A percentile compares a stretch with the other conserved stretches of the same genome.
These are phyloP conservation scores for Rhyacophila brunnea DNA, from an alignment of 1,140 invertebrate species.

Conservation along the genomic window DNA sequence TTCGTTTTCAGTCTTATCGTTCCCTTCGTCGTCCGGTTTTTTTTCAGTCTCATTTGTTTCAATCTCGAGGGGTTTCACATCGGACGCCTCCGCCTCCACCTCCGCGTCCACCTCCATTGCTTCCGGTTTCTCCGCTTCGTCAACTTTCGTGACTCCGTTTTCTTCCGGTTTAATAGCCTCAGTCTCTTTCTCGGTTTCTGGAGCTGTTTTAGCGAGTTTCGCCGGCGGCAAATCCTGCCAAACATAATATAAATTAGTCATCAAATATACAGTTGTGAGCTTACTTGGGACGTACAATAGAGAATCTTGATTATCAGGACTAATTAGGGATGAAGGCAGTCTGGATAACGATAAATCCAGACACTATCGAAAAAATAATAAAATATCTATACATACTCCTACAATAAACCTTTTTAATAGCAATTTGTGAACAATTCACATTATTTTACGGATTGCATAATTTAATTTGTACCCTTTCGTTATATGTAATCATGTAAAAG, in stretches of 20 bases:
- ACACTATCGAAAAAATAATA: too few relatives aligned
- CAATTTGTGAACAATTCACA: too few relatives aligned
- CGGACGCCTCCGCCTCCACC: background rate
- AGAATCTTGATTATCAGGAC: too few relatives aligned
- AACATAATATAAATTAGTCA: background rate
- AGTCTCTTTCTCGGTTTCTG: background rate
- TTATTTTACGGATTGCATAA: too few relatives aligned
- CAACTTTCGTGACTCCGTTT: background rate
- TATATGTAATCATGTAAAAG: too few relatives aligned
- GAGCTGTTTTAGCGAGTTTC: slow-evolving; percentile 24
- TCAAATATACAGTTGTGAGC: too few relatives aligned
- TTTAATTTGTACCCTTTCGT: too few relatives aligned
- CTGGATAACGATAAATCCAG: too few relatives aligned
- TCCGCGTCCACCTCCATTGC: background rate
- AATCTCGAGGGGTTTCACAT: slow-evolving; percentile 5
- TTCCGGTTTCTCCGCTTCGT: background rate
- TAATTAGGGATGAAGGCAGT: too few relatives aligned
- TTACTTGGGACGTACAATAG: too few relatives aligned
- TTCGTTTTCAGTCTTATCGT: slow-evolving; percentile 26
- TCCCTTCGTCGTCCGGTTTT: slow-evolving; percentile 11
- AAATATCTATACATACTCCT: too few relatives aligned
- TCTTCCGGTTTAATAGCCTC: background rate
- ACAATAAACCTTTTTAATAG: too few relatives aligned
- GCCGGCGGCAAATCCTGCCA: slow-evolving; percentile 27
- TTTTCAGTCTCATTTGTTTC: slow-evolving; percentile 9